Evolutionary conservation across 2,888 invertebrate species (phyloP), one percentile per base, ranked within the genome.

Genomic region (Harpagoxenus sublaevis): DNA sequence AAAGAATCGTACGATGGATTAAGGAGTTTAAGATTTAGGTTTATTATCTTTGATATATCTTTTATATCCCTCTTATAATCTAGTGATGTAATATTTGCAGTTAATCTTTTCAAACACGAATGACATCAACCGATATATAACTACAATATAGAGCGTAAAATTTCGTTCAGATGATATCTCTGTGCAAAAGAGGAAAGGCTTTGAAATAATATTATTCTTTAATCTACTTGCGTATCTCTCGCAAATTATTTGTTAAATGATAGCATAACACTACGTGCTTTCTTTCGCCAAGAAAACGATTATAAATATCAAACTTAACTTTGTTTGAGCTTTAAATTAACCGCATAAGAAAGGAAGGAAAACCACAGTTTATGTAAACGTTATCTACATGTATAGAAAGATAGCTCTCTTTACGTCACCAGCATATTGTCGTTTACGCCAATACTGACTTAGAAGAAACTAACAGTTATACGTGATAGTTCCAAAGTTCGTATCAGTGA

Each of bases 41-140:
- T 70, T 71, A 48, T 79, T 12, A 48, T 48, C 60, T 79, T 71
- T 28, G 45, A 63, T 70, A 63, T 57, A 45, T 70, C 12, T 57
- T 4, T 53, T 12, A 18, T 48, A 23, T n/a, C 18, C 4, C 10
- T 45, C 71, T 18, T 15, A 42, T 31, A 73, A 62, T 73, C 60
- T 28, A 18, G 1, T 39, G 48, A 73, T 39, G 9, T 28, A 70
- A 70, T 51, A 35, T 35, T 70, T 70, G 45, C 57, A 60, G 15
- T 12, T 60, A 18, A 79, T 71, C 48, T 81, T 60, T 12, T 39
- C 9, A 73, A 71, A 81, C 23, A 51, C 5, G 23, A 55, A 15
- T 28, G 55, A 70, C 23, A 23, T 57, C 70, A 48, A 35, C 5
- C 42, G 55, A 68, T 62, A 28, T 62, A 28, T 39, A 9, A 42